These are phyloP conservation scores for Holacanthus passer DNA, from an alignment of 2,113 vertebrate genomes.

Conservation along the genomic window DNA sequence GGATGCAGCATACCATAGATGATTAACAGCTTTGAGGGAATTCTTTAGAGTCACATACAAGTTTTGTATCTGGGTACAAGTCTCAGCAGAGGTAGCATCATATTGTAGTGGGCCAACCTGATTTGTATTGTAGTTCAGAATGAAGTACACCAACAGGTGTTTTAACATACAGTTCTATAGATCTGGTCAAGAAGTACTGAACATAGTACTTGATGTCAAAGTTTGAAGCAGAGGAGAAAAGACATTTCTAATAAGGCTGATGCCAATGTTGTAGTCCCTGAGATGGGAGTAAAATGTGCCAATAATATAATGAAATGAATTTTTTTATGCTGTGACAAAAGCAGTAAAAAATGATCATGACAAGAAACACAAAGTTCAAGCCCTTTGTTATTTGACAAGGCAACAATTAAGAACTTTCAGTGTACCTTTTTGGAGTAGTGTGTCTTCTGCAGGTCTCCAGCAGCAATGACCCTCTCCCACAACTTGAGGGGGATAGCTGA, in stretches of 20 bases:
- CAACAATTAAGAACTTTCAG: not conserved
- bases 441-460: conserved; percentile 89
- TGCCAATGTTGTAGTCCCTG: not conserved
- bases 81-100: not conserved
- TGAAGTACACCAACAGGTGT: not conserved
- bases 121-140: not conserved
- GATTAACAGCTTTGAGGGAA: conserved; percentile 11
- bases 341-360: no score
- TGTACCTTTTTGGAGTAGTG: conserved; percentile 92
- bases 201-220: not conserved
- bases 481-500: conserved; percentile 96
- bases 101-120: not conserved
- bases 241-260: not conserved
- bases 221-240: not conserved
- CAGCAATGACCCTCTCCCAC: conserved; percentile 91
- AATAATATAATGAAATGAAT: no score
- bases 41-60: not conserved
- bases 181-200: not conserved
- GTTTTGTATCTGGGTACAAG: not conserved
- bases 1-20: not conserved
- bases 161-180: not conserved
- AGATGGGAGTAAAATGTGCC: not conserved
- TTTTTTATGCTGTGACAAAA: not conserved
- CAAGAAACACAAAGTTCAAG: not conserved
- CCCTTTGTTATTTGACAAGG: not conserved